phyloP scores from a whole-genome alignment of 2,797 vertebrate species.

The Crocodylus rhombifer region DNA sequence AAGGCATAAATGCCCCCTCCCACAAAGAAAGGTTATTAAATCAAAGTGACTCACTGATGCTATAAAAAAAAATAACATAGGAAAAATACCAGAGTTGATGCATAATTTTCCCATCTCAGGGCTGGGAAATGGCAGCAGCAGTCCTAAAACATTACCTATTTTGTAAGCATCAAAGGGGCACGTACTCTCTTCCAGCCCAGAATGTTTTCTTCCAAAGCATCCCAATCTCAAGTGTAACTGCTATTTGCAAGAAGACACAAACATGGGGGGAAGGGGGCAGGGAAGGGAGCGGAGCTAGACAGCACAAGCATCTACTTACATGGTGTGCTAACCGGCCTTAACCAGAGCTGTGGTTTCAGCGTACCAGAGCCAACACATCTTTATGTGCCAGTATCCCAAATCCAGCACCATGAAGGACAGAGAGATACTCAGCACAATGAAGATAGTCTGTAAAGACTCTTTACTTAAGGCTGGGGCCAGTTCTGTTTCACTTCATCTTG shows the following conservation, averaged over 20 bases:
- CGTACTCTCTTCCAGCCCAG: slow-evolving; percentile 51
- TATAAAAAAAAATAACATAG: background rate
- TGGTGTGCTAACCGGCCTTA: background rate
- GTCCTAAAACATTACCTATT: slow-evolving; percentile 37
- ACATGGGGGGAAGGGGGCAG: background rate
- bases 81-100: slow-evolving; percentile 28
- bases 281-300: background rate
- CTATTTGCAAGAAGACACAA: slow-evolving; percentile 44
- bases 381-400: background rate
- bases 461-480: background rate
- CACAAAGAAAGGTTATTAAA: slow-evolving; percentile 27
- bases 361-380: fast-evolving
- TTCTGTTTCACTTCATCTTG: background rate
- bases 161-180: slow-evolving; percentile 56
- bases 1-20: background rate
- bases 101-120: slow-evolving; percentile 62
- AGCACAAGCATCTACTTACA: background rate
- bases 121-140: background rate
- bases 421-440: fast-evolving
- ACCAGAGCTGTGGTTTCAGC: background rate
- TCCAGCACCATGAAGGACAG: fast-evolving
- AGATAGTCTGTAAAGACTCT: background rate
- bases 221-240: slow-evolving; percentile 38
- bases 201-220: slow-evolving; percentile 61
- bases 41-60: slow-evolving; percentile 12